Percentiles rank a stretch among this genome's conserved stretches.
These are phyloP conservation scores for Sinosuthora webbiana DNA, from an alignment of 2,113 vertebrate genomes.

Conservation along the genomic window DNA sequence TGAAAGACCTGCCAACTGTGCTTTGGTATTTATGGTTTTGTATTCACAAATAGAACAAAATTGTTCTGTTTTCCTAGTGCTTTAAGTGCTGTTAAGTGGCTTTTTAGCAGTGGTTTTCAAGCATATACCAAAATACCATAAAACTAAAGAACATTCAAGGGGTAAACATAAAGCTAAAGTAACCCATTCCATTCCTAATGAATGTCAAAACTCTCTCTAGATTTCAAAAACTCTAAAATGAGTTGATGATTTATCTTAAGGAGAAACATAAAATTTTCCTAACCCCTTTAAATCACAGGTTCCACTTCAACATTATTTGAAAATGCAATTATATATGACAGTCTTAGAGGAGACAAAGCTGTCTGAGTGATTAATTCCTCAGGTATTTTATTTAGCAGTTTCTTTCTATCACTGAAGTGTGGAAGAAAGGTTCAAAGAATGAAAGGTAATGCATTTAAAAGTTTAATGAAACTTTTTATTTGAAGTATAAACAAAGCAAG, in stretches of 20 bases:
- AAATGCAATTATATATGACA: neutral
- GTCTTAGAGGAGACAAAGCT: neutral
- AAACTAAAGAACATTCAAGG: neutral
- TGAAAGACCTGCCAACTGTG: neutral
- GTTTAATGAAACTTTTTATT: neutral
- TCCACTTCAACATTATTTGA: neutral
- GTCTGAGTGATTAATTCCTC: neutral
- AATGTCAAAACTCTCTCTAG: neutral
- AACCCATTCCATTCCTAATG: neutral
- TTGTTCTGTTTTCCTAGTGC: neutral
- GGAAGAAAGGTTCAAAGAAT: neutral
- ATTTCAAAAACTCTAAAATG: neutral
- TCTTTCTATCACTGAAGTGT: neutral
- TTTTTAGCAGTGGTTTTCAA: neutral
- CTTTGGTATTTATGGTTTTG: neutral
- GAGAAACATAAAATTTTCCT: neutral
- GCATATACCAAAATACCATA: neutral
- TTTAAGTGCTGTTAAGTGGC: neutral
- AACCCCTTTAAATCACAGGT: neutral
- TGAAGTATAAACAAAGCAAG: neutral
- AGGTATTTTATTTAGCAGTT: neutral
- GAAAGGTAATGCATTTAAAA: neutral
- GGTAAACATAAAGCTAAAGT: neutral
- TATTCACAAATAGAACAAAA: neutral
- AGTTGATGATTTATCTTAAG: neutral